phyloP scores from a whole-genome alignment of 2,888 invertebrate species.

The Leptogaster cylindrica region DNA sequence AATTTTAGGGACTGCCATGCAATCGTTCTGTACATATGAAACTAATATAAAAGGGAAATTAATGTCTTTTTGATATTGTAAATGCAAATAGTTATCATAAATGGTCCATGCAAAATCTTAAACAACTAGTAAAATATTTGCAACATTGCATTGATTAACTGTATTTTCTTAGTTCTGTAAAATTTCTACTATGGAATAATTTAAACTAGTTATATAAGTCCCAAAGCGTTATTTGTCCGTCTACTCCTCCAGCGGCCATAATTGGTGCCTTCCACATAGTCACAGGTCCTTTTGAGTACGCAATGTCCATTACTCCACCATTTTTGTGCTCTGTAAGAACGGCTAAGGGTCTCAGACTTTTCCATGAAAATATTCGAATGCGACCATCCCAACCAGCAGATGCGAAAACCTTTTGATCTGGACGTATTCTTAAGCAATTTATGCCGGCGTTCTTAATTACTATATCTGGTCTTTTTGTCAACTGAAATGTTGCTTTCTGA shows the following conservation, averaged over 20 bases:
- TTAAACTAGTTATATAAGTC: constrained; percentile 72
- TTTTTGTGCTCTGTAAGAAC: constrained; percentile 76
- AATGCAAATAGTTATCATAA: no score
- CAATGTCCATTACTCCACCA: constrained; percentile 74
- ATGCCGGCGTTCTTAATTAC: constrained; percentile 76
- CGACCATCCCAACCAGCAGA: constrained; percentile 80
- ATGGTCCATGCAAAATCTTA: no score
- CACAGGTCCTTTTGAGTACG: constrained; percentile 71
- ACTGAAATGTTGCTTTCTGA: constrained; percentile 57
- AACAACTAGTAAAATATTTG: no score
- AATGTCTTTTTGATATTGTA: no score
- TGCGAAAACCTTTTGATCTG: constrained; percentile 75
- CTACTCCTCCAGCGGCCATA: constrained; percentile 79
- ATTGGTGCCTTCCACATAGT: constrained; percentile 74
- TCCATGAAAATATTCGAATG: constrained; percentile 79
- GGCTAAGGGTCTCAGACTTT: constrained; percentile 73
- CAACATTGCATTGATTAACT: no score
- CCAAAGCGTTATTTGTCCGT: constrained; percentile 80
- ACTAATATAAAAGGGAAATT: no score
- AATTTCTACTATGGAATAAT: no score
- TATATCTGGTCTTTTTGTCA: constrained; percentile 68
- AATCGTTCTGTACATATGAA: no score
- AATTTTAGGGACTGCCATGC: no score
- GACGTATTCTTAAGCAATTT: constrained; percentile 71
- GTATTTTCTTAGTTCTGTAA: no score